A percentile compares a stretch with the other conserved stretches of the same genome.
Conservation (phyloP, 2,888 invertebrate genomes). For the Nomada goodeniana region DNA sequence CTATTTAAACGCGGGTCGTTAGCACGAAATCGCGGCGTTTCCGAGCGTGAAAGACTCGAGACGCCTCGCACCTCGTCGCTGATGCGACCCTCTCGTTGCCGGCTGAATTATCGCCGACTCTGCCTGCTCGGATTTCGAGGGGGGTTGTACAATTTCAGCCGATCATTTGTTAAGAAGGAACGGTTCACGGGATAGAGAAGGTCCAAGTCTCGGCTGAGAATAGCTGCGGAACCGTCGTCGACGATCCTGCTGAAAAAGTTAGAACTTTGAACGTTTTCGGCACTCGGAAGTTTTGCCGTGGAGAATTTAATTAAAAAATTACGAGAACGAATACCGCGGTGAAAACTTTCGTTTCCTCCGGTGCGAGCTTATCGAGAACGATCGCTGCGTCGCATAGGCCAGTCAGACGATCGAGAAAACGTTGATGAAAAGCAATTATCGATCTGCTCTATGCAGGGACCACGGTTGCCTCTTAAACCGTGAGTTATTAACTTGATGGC, state of each 20-base stretch:
- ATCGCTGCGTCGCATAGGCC: not conserved
- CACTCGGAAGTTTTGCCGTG: not conserved
- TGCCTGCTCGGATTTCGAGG: no score
- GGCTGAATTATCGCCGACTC: no score
- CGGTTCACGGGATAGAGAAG: no score
- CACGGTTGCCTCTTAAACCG: conserved; percentile 53
- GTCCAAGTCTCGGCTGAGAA: no score
- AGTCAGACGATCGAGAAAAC: not conserved
- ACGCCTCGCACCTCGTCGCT: not conserved
- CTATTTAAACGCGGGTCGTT: conserved; percentile 34
- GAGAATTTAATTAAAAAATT: no score
- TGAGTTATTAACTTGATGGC: conserved; percentile 66
- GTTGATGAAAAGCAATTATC: conserved; percentile 46
- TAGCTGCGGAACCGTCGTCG: no score
- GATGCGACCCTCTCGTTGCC: not conserved
- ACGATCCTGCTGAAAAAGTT: no score
- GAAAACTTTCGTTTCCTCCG: not conserved
- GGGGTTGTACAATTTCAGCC: no score
- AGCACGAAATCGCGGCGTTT: conserved; percentile 29
- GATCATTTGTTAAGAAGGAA: no score
- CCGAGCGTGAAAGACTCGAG: not conserved
- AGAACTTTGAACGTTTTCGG: not conserved
- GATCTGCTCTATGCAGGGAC: conserved; percentile 22
- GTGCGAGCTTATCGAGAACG: not conserved
- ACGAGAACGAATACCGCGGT: no score